phyloP scores from a whole-genome alignment of 35 echinoderm and acorn worm genomes.

The Ophioderma brevispina region DNA sequence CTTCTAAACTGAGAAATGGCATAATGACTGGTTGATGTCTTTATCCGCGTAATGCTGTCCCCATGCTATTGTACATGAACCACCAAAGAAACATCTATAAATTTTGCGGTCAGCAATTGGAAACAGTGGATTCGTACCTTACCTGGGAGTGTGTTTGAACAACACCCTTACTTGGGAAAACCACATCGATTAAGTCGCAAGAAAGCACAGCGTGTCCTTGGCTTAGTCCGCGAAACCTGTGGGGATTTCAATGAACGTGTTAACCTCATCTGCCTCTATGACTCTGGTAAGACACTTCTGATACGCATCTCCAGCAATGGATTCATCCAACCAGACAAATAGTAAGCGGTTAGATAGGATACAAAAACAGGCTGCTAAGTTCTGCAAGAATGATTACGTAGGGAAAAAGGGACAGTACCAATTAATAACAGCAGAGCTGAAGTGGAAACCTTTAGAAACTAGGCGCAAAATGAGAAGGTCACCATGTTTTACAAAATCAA shows the following conservation, averaged over 20 bases:
- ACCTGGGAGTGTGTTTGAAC: constrained; percentile 4
- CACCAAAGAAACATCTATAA: not conserved
- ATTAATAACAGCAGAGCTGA: too few relatives aligned
- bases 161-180: not conserved
- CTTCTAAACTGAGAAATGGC: constrained; percentile 11
- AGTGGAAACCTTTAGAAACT: too few relatives aligned
- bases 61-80: constrained; percentile 23
- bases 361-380: too few relatives aligned
- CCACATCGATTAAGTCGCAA: not conserved
- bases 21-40: constrained; percentile 12
- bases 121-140: not conserved
- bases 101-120: not conserved
- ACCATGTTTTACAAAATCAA: too few relatives aligned
- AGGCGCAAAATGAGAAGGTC: too few relatives aligned
- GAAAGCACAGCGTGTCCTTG: not conserved
- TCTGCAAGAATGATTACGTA: too few relatives aligned
- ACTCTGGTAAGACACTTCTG: too few relatives aligned
- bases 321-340: too few relatives aligned
- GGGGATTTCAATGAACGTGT: not conserved
- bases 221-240: not conserved
- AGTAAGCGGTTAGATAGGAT: too few relatives aligned
- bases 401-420: too few relatives aligned
- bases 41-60: not conserved
- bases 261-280: too few relatives aligned
- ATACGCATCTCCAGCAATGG: too few relatives aligned